Evolutionary conservation across 2,113 vertebrate genomes (phyloP).

Genomic region (Tragelaphus buxtoni): DNA sequence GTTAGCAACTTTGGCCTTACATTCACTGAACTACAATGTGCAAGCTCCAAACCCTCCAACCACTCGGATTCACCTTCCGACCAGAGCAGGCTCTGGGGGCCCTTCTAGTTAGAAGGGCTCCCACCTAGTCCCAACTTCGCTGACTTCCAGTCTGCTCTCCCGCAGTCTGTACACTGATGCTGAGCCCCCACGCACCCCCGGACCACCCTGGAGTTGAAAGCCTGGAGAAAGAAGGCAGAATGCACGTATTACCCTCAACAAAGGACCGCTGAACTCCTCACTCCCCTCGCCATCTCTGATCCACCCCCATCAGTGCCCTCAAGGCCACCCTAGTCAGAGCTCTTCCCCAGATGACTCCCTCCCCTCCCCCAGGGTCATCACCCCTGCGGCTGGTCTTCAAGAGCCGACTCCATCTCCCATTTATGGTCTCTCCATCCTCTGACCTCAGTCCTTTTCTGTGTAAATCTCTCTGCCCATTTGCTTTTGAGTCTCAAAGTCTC

Average conservation of each 20-base stretch:
- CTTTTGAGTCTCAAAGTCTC: not conserved
- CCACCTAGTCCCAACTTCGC: not conserved
- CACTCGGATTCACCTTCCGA: not conserved
- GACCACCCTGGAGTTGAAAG: not conserved
- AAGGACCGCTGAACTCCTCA: not conserved
- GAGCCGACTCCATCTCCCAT: not conserved
- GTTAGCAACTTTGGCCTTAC: not conserved
- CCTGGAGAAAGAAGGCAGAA: not conserved
- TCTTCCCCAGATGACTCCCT: too few relatives aligned
- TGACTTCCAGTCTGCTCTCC: not conserved
- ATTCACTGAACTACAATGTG: not conserved
- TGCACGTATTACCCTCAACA: not conserved
- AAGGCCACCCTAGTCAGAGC: not conserved
- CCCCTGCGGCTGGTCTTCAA: not conserved
- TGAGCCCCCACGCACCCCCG: fast-evolving
- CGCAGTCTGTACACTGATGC: fast-evolving
- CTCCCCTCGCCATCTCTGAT: fast-evolving
- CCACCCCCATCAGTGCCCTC: not conserved
- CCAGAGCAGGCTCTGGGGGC: not conserved
- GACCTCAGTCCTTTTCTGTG: not conserved
- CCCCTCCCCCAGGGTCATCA: too few relatives aligned
- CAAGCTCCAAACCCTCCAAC: not conserved
- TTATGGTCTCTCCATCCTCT: too few relatives aligned
- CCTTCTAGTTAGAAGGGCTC: not conserved
- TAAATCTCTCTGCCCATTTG: not conserved